phyloP scores from a whole-genome alignment of 1,140 invertebrate genomes.

The Ylistrum balloti region DNA sequence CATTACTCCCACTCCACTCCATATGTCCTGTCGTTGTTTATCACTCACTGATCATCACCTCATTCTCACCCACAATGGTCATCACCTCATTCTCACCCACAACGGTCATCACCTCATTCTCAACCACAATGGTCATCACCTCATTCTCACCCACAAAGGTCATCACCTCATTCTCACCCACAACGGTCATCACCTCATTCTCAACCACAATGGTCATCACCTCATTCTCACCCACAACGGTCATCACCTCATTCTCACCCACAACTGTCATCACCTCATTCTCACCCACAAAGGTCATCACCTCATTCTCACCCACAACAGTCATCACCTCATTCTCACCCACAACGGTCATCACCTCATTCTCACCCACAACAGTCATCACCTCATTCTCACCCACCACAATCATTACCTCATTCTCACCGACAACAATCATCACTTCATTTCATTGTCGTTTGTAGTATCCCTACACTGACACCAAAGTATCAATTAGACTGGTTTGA shows the following conservation, averaged over 20 bases:
- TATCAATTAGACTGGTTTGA: no score
- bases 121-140: background rate
- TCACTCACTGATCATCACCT: background rate
- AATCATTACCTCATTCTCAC: background rate
- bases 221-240: background rate
- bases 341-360: background rate
- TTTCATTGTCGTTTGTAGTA: no score
- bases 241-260: constrained; percentile 8
- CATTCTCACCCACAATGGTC: background rate
- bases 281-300: no score
- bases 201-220: background rate
- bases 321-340: background rate
- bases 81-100: background rate
- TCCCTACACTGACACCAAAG: no score
- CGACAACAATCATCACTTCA: background rate
- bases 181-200: background rate
- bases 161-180: background rate
- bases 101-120: background rate
- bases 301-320: background rate
- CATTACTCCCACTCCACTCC: no score
- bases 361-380: background rate
- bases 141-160: no score
- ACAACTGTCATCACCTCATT: no score
- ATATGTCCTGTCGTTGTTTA: background rate
- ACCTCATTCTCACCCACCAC: background rate